Conservation (phyloP, 2,888 invertebrate genomes). For the Eretmocerus hayati region DNA sequence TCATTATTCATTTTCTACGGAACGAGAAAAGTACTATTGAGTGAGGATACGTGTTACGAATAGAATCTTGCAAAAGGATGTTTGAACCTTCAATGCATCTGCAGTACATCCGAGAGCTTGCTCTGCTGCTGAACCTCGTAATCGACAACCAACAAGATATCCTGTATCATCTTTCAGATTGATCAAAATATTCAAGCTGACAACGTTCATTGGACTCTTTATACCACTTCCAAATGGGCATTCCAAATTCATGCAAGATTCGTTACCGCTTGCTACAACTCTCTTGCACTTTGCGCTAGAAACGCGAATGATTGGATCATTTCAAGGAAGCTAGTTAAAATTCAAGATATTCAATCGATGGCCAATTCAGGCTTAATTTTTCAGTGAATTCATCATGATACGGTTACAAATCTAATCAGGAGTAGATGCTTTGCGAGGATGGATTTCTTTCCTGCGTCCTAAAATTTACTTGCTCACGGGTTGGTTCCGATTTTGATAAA, state of each 20-base stretch:
- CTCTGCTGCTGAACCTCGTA: conserved; percentile 37
- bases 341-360: no score
- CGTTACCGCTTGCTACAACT: conserved; percentile 28
- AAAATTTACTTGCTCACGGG: no score
- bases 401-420: no score
- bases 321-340: no score
- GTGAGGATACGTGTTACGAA: no score
- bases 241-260: conserved; percentile 42
- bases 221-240: conserved; percentile 42
- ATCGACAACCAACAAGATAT: conserved; percentile 41
- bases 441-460: no score
- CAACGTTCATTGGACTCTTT: conserved; percentile 32
- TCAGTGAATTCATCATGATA: no score
- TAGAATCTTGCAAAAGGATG: background rate
- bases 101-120: conserved; percentile 32
- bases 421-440: no score
- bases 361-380: no score
- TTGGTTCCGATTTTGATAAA: background rate
- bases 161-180: conserved; percentile 42
- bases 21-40: conserved; percentile 5
- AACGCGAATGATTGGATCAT: conserved; percentile 1
- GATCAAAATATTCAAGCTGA: conserved; percentile 35
- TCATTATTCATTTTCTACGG: conserved; percentile 32
- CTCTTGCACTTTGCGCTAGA: conserved; percentile 40
- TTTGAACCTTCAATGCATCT: conserved; percentile 32